Evolutionary conservation across 2,888 invertebrate species (phyloP).

Genomic region (Cremastinae sp.): DNA sequence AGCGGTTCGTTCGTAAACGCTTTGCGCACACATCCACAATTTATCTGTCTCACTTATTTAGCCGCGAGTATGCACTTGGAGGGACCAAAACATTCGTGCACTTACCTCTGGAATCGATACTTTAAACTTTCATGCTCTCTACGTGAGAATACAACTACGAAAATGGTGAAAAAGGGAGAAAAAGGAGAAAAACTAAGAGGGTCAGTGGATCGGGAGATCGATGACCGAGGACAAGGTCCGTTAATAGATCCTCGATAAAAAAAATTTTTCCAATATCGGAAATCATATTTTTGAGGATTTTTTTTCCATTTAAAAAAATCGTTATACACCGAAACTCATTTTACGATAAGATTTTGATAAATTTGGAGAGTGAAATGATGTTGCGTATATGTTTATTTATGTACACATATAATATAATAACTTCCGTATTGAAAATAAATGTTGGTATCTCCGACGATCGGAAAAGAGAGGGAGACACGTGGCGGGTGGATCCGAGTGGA

Average conservation of each 20-base stretch:
- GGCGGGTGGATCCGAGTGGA: slow-evolving; percentile 6
- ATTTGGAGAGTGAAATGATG: no score
- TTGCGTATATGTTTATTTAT: no score
- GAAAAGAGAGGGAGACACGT: not conserved
- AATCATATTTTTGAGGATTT: no score
- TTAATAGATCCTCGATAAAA: slow-evolving; percentile 38
- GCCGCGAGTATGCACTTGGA: slow-evolving; percentile 39
- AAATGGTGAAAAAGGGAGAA: slow-evolving; percentile 10
- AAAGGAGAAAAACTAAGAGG: slow-evolving; percentile 31
- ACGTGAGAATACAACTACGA: slow-evolving; percentile 12
- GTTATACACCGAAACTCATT: no score
- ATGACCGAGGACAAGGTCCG: slow-evolving; percentile 35
- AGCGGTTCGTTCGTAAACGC: no score
- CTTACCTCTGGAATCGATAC: slow-evolving; percentile 45
- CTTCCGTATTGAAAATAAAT: no score
- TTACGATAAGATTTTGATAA: no score
- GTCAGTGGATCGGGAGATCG: slow-evolving; percentile 55
- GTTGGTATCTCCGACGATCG: not conserved
- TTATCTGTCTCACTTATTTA: slow-evolving; percentile 44
- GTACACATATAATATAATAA: no score
- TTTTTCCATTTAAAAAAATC: no score
- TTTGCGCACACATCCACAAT: slow-evolving; percentile 1
- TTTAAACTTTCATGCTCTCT: slow-evolving; percentile 38
- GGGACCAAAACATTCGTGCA: slow-evolving; percentile 44
- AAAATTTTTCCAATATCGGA: no score